Evolutionary conservation across 2,888 invertebrate genomes (phyloP), one percentile per base, ranked within the genome.

Genomic region (Cantharis rufa): DNA sequence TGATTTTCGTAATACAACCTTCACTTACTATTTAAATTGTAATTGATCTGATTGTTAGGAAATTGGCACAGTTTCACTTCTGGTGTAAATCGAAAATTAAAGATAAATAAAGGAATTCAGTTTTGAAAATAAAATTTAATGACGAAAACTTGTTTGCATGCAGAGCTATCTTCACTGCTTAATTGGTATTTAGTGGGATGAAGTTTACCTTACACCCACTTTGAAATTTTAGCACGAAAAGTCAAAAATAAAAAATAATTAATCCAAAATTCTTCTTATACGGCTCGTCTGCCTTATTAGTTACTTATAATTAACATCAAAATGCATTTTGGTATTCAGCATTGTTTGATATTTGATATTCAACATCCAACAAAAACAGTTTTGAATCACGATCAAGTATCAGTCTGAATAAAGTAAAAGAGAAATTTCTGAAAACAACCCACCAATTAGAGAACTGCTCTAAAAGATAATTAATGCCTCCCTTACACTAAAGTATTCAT

Each of bases 1-100:
- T 70, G 74, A 76, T 71, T 77, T 61, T 68, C 61, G n/a, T 63
- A n/a, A 21, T 62, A 70, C 73, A 70, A 70, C 76, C 74, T 77
- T 77, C 73, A 73, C 76, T 69, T 77, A 74, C n/a, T 24, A 66
- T 66, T 21, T 21, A 21, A 21, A 21, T 66, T 21, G 24, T 21
- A 21, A 66, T 66, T n/a, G 64, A 16, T 66, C 64, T 66, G 21
- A 66, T 66, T 66, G 24, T 66, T 18, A 13, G n/a, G 24, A 66
- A 16, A 21, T 24, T 24, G 21, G 24, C 64, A 16, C 48, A 48
- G 48, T 48, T 48, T 48, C n/a, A 48, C 48, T 48, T 48, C 48
- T 48, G 48, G 48, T 48, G 1, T n/a, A 48, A 48, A n/a, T 48
- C 48, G 7, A 48, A 48, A 48, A n/a, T 48, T 48, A 48, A 48